Evolutionary conservation across 92 coral and sea anemone genomes (phyloP), one percentile per base, ranked within the genome.

Genomic region (Porites divaricata): DNA sequence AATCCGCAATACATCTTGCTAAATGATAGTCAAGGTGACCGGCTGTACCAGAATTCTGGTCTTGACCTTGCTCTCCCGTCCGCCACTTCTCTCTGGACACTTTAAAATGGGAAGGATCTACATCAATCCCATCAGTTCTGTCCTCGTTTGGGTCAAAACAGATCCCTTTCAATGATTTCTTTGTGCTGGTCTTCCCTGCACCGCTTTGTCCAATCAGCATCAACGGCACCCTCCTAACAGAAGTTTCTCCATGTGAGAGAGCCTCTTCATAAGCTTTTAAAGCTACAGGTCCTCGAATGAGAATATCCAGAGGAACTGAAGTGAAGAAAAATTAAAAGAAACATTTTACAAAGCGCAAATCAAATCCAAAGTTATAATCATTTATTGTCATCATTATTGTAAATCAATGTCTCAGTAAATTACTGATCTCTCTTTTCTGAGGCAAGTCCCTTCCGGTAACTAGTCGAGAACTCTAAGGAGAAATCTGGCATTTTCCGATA

Each of bases 141-240:
- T 35, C 45, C 7, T 35, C 45, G 7, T 35, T 5, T 35, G 7
- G 45, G 0, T 35, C 45, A 35, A 35, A 35, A 35, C 45, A 5
- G 7, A 35, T 35, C 7, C 62, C 45, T 35, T 35, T 35, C 45
- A 35, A 35, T 14, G 91, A 88, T 67, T 88, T 91, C 59, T 87
- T 78, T 6, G 88, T 74, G 79, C 89, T 91, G 58, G 94, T 91
- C 48, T 91, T 91, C 21, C 94, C 94, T 8, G 89, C 77, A 10
- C 94, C 71, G 67, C 81, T 6, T 35, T 35, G 45, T 35, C 45
- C 45, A 35, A 35, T 35, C 45, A 35, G 45, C 45, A 35, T 35
- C 4, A 35, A 35, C 0, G 45, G 45, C 45, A 35, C 45, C 45
- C 45, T 35, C 45, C 45, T 35, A 6, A 70, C 87, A 14, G 71